Evolutionary conservation across 2,888 invertebrate genomes (phyloP).

Genomic region (Stegana nigrithorax): DNA sequence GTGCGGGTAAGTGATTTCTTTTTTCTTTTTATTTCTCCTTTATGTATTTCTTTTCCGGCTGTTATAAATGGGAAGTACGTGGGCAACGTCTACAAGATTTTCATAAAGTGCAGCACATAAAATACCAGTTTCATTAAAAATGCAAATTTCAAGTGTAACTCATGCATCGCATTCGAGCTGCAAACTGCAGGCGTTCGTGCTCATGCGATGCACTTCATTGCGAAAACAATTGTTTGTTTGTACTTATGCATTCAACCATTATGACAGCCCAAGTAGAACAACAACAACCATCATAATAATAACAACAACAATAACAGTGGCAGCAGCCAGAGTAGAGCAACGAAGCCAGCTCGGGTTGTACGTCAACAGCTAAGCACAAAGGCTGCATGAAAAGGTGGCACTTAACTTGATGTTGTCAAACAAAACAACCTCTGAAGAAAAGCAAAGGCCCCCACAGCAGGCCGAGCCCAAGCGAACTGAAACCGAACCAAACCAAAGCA

Average conservation of each 20-base stretch:
- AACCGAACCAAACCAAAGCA: too few relatives aligned
- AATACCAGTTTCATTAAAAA: constrained; percentile 48
- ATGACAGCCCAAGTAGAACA: constrained; percentile 4
- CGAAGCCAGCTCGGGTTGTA: too few relatives aligned
- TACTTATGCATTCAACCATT: not conserved
- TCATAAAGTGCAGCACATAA: too few relatives aligned
- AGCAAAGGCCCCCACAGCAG: too few relatives aligned
- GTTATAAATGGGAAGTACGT: too few relatives aligned
- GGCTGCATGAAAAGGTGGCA: constrained; percentile 12
- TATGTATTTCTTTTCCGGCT: too few relatives aligned
- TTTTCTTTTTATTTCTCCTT: too few relatives aligned
- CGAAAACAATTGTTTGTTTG: constrained; percentile 4
- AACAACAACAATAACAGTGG: constrained; percentile 8
- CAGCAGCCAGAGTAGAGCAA: constrained; percentile 28
- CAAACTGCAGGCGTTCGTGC: not conserved
- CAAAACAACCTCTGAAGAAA: constrained; percentile 40
- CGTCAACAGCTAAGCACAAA: not conserved
- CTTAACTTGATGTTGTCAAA: constrained; percentile 16
- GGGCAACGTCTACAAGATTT: too few relatives aligned
- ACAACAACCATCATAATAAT: too few relatives aligned
- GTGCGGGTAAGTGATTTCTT: too few relatives aligned
- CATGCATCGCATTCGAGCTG: constrained; percentile 13
- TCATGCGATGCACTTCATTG: constrained; percentile 11
- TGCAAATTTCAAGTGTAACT: constrained; percentile 51
- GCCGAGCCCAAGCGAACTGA: too few relatives aligned